These are phyloP conservation scores for Conomelus anceps DNA, from an alignment of 2,888 invertebrate species.

Conservation along the genomic window DNA sequence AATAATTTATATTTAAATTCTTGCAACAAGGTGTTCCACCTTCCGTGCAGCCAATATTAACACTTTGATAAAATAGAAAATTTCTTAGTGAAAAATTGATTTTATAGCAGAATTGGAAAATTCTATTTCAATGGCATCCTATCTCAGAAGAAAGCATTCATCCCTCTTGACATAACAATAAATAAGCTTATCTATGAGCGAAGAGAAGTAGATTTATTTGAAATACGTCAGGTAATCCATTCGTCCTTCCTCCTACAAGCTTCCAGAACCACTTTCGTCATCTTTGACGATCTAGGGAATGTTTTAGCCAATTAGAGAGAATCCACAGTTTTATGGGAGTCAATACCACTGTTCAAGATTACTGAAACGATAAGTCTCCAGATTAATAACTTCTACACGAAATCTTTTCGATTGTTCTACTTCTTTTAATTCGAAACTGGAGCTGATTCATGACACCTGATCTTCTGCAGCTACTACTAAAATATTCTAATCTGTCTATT, in stretches of 20 bases:
- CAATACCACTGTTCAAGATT: background rate
- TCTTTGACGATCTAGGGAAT: background rate
- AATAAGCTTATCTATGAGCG: background rate
- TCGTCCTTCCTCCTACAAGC: background rate
- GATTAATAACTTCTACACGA: background rate
- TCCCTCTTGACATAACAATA: background rate
- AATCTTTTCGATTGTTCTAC: background rate
- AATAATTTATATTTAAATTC: no score
- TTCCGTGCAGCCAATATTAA: no score
- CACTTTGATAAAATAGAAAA: no score
- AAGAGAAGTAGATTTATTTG: background rate
- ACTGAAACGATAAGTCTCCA: background rate
- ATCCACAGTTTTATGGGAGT: background rate
- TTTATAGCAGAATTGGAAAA: no score
- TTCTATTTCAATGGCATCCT: background rate
- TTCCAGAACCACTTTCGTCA: background rate
- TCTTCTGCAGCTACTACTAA: background rate
- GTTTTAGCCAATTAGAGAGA: background rate
- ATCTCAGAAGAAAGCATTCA: background rate
- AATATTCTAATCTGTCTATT: background rate
- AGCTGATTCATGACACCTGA: background rate
- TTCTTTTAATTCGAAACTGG: background rate
- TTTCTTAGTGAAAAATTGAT: background rate
- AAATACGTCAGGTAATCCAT: background rate
- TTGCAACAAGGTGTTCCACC: no score